Conservation (phyloP, 53 echinoderm and acorn worm species). For the Temnopleurus reevesii region DNA sequence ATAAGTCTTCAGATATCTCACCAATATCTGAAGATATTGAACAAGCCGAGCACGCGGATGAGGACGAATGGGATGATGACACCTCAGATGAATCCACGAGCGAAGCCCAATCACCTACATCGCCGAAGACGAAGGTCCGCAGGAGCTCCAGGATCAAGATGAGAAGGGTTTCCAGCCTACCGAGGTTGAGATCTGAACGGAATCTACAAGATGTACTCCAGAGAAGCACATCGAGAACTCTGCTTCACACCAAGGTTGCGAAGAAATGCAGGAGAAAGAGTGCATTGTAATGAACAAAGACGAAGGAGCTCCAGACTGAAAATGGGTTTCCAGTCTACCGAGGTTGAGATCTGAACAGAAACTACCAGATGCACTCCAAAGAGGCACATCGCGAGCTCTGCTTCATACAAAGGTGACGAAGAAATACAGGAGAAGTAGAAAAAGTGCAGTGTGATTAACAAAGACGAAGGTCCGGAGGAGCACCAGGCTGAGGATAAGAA, state of each 20-base stretch:
- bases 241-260: background rate
- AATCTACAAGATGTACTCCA: background rate
- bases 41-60: background rate
- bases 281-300: background rate
- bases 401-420: background rate
- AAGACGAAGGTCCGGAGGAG: conserved; percentile 1
- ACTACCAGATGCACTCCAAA: background rate
- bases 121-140: background rate
- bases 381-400: background rate
- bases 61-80: background rate
- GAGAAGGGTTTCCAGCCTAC: background rate
- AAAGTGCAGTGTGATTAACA: background rate
- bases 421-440: background rate
- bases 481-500: background rate
- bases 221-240: background rate
- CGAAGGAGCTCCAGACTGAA: conserved; percentile 9
- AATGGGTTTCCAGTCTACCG: background rate
- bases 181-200: background rate
- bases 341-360: background rate
- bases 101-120: background rate
- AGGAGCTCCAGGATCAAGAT: background rate
- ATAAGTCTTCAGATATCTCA: too few species aligned
- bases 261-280: background rate
- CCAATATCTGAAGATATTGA: background rate
- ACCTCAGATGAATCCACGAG: background rate